Evolutionary conservation across 2,888 invertebrate genomes (phyloP), one percentile per base, ranked within the genome.

Genomic region (Xanthostigma xanthostigma): DNA sequence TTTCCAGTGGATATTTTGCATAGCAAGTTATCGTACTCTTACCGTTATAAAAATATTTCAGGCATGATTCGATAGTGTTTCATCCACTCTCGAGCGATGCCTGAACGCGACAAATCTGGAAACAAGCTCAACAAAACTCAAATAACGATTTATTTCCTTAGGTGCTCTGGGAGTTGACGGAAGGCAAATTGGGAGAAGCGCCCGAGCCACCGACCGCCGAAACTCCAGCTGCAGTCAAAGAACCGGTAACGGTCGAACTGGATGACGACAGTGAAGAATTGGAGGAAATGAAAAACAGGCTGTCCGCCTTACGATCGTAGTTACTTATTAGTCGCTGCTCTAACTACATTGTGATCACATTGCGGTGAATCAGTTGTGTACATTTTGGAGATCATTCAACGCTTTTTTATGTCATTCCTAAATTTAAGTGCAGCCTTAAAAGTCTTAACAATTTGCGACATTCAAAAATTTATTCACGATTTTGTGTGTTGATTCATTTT

Each of bases 131-230:
- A 38, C n/a, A 8, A 38, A 38, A 38, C 38, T 38, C 12, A 12
- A 38, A 38, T 38, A 38, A 38, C 8, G 8, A 38, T n/a, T n/a
- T n/a, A 38, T 46, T 49, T 36, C 49, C 54, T 56, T 3, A 82
- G 81, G 79, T 85, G 6, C 68, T 92, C 8, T 92, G 88, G 85
- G 91, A 92, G 69, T 71, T 92, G 9, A 92, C 92, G 0, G 86
- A 88, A 58, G 92, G 95, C 51, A 87, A 90, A 66, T 70, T 96
- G 49, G 95, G 94, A 35, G 87, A 88, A 62, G 94, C 94, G 1
- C 95, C 95, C 0, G 74, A 80, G n/a, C 76, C 80, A 27, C 84
- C 84, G 5, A 79, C 80, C 12, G 80, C 80, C 38, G 75, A 73
- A 39, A 72, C 73, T 6, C 70, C 70, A 1, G 73, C 74, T 0